Evolutionary conservation across 2,888 invertebrate genomes (phyloP).

Genomic region (Drosophila leonis): DNA sequence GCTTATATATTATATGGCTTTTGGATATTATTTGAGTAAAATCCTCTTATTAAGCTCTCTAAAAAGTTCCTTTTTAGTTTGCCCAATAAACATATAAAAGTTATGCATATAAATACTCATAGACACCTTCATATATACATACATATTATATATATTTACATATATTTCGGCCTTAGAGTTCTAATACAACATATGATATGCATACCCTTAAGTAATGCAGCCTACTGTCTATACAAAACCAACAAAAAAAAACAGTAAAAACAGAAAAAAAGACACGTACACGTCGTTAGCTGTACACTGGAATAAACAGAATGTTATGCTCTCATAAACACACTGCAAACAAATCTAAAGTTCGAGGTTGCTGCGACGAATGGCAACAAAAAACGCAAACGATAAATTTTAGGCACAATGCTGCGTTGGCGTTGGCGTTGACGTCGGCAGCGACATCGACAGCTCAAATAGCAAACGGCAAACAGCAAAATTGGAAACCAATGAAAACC

Average conservation of each 20-base stretch:
- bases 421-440: constrained; percentile 17
- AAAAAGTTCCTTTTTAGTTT: too few species aligned
- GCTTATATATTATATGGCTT: too few species aligned
- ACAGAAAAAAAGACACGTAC: constrained; percentile 56
- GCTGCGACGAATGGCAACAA: constrained; percentile 70
- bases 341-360: constrained; percentile 82
- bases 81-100: too few species aligned
- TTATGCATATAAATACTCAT: too few species aligned
- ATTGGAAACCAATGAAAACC: constrained; percentile 81
- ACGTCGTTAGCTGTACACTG: constrained; percentile 25
- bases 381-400: constrained; percentile 67
- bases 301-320: constrained; percentile 75
- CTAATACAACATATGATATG: constrained; percentile 16
- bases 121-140: background rate
- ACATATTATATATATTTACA: too few species aligned
- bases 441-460: constrained; percentile 65
- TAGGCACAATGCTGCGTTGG: constrained; percentile 67
- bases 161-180: constrained; percentile 4
- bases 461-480: constrained; percentile 53
- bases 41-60: too few species aligned
- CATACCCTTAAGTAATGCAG: constrained; percentile 16
- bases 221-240: constrained; percentile 2
- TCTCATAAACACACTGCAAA: constrained; percentile 80
- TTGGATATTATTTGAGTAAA: too few species aligned
- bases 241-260: constrained; percentile 27